Percentiles rank a stretch among this genome's conserved stretches.
phyloP scores from a whole-genome alignment of 2,113 vertebrate species.

The Pungitius pungitius region DNA sequence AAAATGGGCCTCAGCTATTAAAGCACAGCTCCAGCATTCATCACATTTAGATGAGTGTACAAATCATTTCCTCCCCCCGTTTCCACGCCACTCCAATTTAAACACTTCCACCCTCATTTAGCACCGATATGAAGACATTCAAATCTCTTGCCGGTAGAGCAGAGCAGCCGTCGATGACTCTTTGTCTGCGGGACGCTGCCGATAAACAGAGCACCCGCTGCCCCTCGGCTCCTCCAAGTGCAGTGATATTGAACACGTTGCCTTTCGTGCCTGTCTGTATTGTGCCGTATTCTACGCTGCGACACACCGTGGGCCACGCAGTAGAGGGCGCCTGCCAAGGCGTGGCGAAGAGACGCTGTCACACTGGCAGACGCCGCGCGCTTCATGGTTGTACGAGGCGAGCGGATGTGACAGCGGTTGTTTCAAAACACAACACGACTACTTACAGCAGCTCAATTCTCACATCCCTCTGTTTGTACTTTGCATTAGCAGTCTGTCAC shows the following conservation, averaged over 20 bases:
- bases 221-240: background rate
- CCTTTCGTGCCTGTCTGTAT: background rate
- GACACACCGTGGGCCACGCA: background rate
- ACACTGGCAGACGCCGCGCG: background rate
- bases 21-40: background rate
- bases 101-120: background rate
- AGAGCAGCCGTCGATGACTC: too few species aligned
- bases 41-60: background rate
- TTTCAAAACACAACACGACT: background rate
- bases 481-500: background rate
- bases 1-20: constrained; percentile 15
- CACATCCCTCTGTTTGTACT: background rate
- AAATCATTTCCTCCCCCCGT: background rate
- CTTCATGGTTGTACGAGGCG: background rate
- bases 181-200: too few species aligned
- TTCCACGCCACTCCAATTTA: background rate
- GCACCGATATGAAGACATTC: background rate
- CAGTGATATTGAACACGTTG: background rate
- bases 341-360: background rate
- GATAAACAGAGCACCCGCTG: too few species aligned
- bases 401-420: background rate
- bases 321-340: background rate
- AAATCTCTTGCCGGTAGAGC: background rate
- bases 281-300: background rate
- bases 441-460: background rate